Base-by-base conservation (phyloP, 2,113 vertebrate genomes). In the Gavialis gangeticus region DNA sequence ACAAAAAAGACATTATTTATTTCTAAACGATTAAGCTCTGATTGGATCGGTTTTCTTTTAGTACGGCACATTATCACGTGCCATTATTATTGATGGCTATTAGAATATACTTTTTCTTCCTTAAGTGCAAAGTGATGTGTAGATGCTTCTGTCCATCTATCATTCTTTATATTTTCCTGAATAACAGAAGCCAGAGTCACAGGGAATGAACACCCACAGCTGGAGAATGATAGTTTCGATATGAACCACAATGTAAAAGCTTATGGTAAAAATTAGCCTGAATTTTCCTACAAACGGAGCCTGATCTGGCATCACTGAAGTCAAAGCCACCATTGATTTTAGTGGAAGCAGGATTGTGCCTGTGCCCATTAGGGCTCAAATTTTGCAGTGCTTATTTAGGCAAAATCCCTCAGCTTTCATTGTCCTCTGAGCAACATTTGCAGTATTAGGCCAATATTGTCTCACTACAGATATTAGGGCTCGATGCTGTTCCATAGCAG, bases 21-120 rank as follows among this genome's bases (percentile, higher is more conserved):
- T 89, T 80, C 69, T 56, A 91, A 88, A 79, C 55, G 34, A 88
- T 94, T 93, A 27, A 10, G 25, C 60, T 77, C 46, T 46, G 46
- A 46, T 46, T 85, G 34, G 13, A 62, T 79, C 79, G 14, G 67
- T 92, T 95, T 95, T 85, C 62, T 58, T 82, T 62, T 37, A 66
- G 21, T 59, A 24, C 84, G 62, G 63, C 22, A 18, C 85, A 71
- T 77, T 54, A 83, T 82, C 92, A 91, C 24, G n/a, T 28, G 91
- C 62, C 22, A 93, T 56, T 30, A 46, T 46, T 46, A 46, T 46
- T 86, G 91, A 84, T 78, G 46, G 46, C 18, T 28, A 84, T 82
- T 34, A 84, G 75, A 90, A 56, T 8, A 6, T 60, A 55, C 13
- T 69, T 93, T 82, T 96, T 82, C 71, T 94, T 75, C 46, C 55